Percentiles rank a stretch among this genome's conserved stretches.
phyloP scores from a whole-genome alignment of 2,888 invertebrate genomes.

The Nycteola revayana region DNA sequence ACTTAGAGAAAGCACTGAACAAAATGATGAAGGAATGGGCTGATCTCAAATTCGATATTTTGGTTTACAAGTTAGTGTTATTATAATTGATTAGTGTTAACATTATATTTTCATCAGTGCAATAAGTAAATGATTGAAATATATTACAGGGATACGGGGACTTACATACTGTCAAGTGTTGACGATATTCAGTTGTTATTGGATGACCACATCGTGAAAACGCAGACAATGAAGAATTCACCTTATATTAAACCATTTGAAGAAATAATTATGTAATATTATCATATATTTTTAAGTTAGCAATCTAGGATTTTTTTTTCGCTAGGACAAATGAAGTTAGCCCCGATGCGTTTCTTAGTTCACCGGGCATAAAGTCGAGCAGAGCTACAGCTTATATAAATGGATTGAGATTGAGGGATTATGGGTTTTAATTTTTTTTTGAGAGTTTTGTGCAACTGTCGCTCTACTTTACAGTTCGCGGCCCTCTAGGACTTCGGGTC shows the following conservation, averaged over 20 bases:
- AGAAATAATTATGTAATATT: slow-evolving; percentile 86
- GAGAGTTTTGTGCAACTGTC: too few relatives aligned
- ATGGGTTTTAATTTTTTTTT: too few relatives aligned
- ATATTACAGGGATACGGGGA: slow-evolving; percentile 89
- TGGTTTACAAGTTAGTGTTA: slow-evolving; percentile 84
- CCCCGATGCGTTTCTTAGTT: too few relatives aligned
- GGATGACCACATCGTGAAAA: slow-evolving; percentile 98
- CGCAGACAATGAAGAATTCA: slow-evolving; percentile 98
- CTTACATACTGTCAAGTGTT: slow-evolving; percentile 92
- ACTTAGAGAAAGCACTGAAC: slow-evolving; percentile 92
- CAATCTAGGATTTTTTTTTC: too few relatives aligned
- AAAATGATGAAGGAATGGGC: slow-evolving; percentile 97
- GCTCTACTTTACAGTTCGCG: too few relatives aligned
- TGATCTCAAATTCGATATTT: slow-evolving; percentile 87
- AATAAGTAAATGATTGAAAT: not conserved
- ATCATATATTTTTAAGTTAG: not conserved
- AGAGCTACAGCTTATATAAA: too few relatives aligned
- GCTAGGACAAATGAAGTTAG: too few relatives aligned
- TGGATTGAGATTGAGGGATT: too few relatives aligned
- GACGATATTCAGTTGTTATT: slow-evolving; percentile 96
- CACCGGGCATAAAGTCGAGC: too few relatives aligned
- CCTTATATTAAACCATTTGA: slow-evolving; percentile 98
- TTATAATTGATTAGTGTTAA: too few relatives aligned
- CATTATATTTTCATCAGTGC: not conserved
- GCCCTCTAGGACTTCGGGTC: too few relatives aligned